Percentiles rank a stretch among this genome's conserved stretches.
Conservation (phyloP, 2,888 invertebrate species). For the Troides aeacus region DNA sequence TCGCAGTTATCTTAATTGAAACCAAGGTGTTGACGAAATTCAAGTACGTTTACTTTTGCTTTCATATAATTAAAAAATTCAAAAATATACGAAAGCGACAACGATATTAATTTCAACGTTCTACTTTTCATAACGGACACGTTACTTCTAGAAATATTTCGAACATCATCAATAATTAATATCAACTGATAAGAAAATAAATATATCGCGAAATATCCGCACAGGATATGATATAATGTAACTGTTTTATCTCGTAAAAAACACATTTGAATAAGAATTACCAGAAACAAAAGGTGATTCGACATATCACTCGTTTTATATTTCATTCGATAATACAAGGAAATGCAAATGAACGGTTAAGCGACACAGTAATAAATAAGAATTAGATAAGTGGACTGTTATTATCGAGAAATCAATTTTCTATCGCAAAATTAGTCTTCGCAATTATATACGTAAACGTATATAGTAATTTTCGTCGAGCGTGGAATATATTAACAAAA, state of each 20-base stretch:
- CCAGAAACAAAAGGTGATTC: background rate
- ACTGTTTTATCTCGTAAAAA: no score
- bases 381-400: slow-evolving; percentile 3
- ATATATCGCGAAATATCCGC: background rate
- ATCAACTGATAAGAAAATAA: background rate
- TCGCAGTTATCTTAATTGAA: slow-evolving; percentile 54
- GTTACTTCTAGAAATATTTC: background rate
- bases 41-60: background rate
- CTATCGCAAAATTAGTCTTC: slow-evolving; percentile 30
- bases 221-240: no score
- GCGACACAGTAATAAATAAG: slow-evolving; percentile 1
- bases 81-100: background rate
- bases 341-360: slow-evolving; percentile 18
- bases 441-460: slow-evolving; percentile 32
- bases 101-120: background rate
- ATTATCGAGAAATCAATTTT: slow-evolving; percentile 34
- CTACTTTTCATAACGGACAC: background rate
- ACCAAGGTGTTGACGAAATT: slow-evolving; percentile 36
- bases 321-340: background rate
- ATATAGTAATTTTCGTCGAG: slow-evolving; percentile 19
- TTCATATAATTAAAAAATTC: background rate
- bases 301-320: background rate
- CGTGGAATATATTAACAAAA: slow-evolving; percentile 32
- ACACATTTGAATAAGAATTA: no score
- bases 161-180: background rate